phyloP scores from a whole-genome alignment of 2,888 invertebrate species.

The Drosophila setosimentum region DNA sequence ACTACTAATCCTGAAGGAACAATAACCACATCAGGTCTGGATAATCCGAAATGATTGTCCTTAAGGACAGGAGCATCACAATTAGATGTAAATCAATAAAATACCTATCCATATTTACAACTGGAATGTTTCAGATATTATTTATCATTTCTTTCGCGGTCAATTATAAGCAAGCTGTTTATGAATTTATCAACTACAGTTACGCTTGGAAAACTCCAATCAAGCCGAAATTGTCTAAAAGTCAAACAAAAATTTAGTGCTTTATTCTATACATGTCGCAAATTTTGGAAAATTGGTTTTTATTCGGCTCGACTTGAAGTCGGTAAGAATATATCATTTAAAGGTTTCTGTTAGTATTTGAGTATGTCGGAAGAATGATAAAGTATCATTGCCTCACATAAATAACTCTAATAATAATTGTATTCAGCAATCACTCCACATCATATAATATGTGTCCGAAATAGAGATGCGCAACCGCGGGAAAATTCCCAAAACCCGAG shows the following conservation, averaged over 20 bases:
- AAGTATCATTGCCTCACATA: no score
- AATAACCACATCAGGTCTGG: background rate
- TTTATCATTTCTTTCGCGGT: background rate
- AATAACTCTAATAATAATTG: no score
- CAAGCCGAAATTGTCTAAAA: background rate
- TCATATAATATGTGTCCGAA: no score
- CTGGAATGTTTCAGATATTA: background rate
- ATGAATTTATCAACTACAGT: background rate
- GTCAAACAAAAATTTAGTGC: no score
- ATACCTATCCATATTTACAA: background rate
- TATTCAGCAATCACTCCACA: no score
- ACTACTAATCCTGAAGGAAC: background rate
- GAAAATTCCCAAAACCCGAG: no score
- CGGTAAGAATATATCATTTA: background rate
- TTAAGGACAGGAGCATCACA: background rate
- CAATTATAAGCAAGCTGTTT: background rate
- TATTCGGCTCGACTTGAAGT: background rate
- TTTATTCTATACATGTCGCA: background rate
- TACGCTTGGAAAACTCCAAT: background rate
- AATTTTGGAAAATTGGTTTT: background rate
- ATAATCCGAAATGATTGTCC: background rate
- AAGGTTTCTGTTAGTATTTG: background rate
- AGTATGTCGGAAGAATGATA: no score
- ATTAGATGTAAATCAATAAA: constrained; percentile 1
- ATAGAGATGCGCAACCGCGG: no score